phyloP scores from a whole-genome alignment of 2,888 invertebrate genomes.

The Pheosia gnoma region DNA sequence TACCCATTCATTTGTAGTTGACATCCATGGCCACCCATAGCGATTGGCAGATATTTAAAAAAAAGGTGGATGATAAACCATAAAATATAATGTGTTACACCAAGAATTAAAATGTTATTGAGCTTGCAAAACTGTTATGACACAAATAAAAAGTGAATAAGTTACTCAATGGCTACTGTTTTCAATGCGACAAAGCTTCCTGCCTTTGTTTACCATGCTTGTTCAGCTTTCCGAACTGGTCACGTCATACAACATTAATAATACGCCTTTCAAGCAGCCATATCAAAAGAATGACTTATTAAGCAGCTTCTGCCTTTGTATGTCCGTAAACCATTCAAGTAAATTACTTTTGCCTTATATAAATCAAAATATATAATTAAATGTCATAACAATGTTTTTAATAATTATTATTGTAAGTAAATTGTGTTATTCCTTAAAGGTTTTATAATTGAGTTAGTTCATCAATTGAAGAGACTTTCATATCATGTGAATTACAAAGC shows the following conservation, averaged over 20 bases:
- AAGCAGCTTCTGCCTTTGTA: conserved; percentile 15
- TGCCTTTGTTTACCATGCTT: conserved; percentile 58
- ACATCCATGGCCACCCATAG: too few relatives aligned
- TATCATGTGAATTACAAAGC: not conserved
- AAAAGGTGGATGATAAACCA: too few relatives aligned
- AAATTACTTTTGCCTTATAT: conserved; percentile 12
- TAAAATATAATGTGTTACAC: too few relatives aligned
- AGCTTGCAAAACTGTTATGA: conserved; percentile 35
- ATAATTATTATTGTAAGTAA: too few relatives aligned
- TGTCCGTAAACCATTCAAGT: conserved; percentile 13
- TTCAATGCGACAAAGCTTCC: conserved; percentile 49
- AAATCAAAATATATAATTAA: not conserved
- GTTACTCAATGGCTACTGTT: conserved; percentile 25
- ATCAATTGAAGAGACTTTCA: not conserved
- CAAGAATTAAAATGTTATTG: conserved; percentile 26
- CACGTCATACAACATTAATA: conserved; percentile 41
- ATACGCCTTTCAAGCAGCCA: conserved; percentile 34
- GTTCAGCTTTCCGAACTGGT: conserved; percentile 51
- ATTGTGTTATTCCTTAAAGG: too few relatives aligned
- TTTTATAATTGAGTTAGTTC: not conserved
- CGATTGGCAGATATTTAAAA: not conserved
- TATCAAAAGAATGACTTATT: conserved; percentile 33
- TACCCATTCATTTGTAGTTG: too few relatives aligned
- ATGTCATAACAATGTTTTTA: not conserved
- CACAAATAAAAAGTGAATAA: conserved; percentile 32